Evolutionary conservation across 92 coral and sea anemone genomes (phyloP).

Genomic region (Zoanthus gigantus): DNA sequence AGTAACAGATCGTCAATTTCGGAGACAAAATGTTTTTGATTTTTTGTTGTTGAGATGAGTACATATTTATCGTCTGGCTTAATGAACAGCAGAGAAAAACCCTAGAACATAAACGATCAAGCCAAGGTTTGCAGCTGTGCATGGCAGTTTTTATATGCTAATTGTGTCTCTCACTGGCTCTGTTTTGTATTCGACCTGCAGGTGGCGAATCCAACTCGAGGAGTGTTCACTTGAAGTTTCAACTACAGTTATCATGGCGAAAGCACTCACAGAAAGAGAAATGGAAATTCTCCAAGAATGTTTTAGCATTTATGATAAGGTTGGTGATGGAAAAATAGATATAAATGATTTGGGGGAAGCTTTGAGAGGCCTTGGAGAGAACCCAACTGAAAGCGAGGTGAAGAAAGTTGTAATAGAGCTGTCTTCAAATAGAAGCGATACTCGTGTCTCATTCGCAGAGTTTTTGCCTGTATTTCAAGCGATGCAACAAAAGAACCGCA

Average conservation of each 20-base stretch:
- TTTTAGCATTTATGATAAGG: conserved; percentile 87
- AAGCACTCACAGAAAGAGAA: conserved; percentile 74
- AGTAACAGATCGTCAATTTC: neutral
- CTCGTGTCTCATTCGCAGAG: conserved; percentile 88
- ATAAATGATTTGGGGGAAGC: conserved; percentile 84
- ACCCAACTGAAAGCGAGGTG: conserved; percentile 96
- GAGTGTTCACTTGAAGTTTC: conserved; percentile 37
- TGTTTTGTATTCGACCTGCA: conserved; percentile 32
- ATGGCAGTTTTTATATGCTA: conserved; percentile 21
- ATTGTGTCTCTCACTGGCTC: conserved; percentile 3
- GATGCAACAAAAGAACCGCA: conserved; percentile 77
- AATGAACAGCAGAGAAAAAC: neutral
- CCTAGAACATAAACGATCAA: neutral
- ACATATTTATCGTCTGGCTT: neutral
- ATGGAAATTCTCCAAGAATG: conserved; percentile 85
- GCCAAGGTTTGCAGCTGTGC: conserved; percentile 25
- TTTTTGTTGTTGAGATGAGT: neutral
- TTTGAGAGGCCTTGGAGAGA: conserved; percentile 89
- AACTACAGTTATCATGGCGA: conserved; percentile 48
- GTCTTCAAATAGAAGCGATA: conserved; percentile 77
- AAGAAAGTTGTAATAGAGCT: conserved; percentile 87
- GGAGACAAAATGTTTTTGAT: conserved; percentile 3
- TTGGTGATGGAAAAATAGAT: conserved; percentile 95
- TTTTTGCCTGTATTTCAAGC: conserved; percentile 89
- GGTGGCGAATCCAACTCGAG: conserved; percentile 22